Base-by-base conservation (phyloP, 2,797 vertebrate genomes). In the Nannoperca obscura region DNA sequence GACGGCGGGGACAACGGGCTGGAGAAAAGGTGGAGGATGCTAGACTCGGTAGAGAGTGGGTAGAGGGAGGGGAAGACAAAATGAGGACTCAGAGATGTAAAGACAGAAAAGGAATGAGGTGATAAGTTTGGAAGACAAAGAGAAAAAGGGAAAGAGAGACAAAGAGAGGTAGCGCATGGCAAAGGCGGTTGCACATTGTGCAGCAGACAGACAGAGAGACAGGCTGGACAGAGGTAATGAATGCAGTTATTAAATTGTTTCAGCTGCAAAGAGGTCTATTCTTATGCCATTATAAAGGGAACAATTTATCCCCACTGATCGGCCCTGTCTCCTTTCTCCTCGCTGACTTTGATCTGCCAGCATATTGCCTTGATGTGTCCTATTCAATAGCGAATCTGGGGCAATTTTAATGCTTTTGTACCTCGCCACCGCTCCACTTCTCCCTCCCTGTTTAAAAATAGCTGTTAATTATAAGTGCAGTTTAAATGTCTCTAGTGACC, bases 351-450 rank as follows among this genome's bases (percentile, higher is more conserved):
- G 98, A 99, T 99, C 97, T 98, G 96, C 94, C 96, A 97, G 97
- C 96, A 97, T 98, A 98, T 97, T 98, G 98, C 97, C 88, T 96
- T 97, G 96, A 97, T 98, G 97, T 98, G 96, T 98, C 97, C 97
- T 97, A 98, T 98, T 99, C 96, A 99, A 98, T 97, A 99, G 97
- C 93, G 97, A 99, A 99, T 98, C 98, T 99, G 98, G 98, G 97
- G 97, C 98, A 99, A 98, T 99, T 99, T 99, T 99, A 99, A 99
- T 98, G 97, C 98, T 98, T 99, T 99, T 99, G 97, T 99, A 99
- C 97, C 97, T 99, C 97, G 95, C 97, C 97, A 98, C 95, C 97
- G 97, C 96, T 99, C 97, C 96, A 99, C 97, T 98, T 98, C 97
- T 97, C 97, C 96, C 96, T 88, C 93, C 93, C 96, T 97, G 97